Conservation (phyloP, 2,113 vertebrate species). For the Brachypteracias leptosomus region DNA sequence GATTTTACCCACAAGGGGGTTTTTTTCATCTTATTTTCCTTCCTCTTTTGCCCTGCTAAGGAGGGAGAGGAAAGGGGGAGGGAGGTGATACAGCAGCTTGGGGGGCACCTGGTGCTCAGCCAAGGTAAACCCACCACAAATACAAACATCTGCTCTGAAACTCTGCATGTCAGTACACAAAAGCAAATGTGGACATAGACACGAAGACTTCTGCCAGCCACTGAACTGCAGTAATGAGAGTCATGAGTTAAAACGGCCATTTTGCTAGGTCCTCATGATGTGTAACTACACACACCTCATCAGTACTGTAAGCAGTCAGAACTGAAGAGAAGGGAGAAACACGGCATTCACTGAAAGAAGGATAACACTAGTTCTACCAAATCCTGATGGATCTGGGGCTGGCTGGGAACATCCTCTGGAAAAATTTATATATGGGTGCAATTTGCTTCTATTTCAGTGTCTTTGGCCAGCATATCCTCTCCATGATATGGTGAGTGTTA, state of each 20-base stretch:
- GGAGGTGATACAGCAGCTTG: too few species aligned
- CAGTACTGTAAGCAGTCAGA: neutral
- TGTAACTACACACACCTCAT: neutral
- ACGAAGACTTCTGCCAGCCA: neutral
- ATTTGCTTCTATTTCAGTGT: neutral
- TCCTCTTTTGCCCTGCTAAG: too few species aligned
- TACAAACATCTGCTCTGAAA: neutral
- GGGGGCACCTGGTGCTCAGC: too few species aligned
- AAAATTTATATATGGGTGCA: neutral
- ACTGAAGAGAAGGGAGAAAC: neutral
- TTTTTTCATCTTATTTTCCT: too few species aligned
- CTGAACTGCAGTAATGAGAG: neutral
- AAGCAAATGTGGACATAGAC: neutral
- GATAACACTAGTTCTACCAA: neutral
- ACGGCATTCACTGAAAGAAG: neutral
- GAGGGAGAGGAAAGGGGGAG: too few species aligned
- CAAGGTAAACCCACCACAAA: too few species aligned
- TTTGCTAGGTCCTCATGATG: neutral
- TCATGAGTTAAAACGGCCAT: neutral
- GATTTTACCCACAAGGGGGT: too few species aligned
- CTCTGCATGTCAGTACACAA: neutral
- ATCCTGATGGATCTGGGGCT: neutral
- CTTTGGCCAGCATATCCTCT: neutral
- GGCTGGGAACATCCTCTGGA: neutral
- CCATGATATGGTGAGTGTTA: fast-evolving